Evolutionary conservation across 2,888 invertebrate genomes (phyloP), one percentile per base, ranked within the genome.

Genomic region (Petrolisthes cinctipes): DNA sequence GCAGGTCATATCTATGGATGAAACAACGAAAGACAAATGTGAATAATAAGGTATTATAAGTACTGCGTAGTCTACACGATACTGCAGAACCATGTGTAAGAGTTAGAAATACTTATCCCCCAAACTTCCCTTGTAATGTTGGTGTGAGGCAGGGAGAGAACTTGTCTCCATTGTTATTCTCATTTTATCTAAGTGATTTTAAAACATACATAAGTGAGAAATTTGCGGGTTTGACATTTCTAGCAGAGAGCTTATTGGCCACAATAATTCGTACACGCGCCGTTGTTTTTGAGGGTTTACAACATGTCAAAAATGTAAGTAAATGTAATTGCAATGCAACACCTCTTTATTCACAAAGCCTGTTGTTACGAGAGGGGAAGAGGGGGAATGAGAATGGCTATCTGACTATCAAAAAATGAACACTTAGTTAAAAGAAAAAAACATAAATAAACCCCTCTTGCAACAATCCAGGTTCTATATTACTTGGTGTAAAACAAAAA

Each of bases 1-100:
- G 53, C n/a, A 78, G 78, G 53, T 51, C 78, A 17, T 78, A 23
- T 51, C 14, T 78, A 53, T 78, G 51, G 53, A 51, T 78, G 53
- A 78, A 51, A 78, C 17, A 51, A 51, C 14, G 37, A 53, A 53
- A 78, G 5, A 78, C 51, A 51, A 78, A 78, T 78, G 53, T 78
- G 5, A 78, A 78, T 78, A 53, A 20, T n/a, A 61, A 61, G 61
- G 6, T 61, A 61, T 14, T 61, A 61, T 61, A 14, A 14, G 7
- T 61, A 61, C 14, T 61, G 14, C 14, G 61, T 61, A 61, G 61
- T 14, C 14, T 9, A 14, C 14, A 61, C 61, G 14, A 14, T 61
- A 61, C 7, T 61, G 61, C 61, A 61, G 14, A 61, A 61, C 14
- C 61, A 61, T 61, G 61, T 9, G 61, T 61, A 61, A 61, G 61